These are phyloP conservation scores for Tapirus indicus DNA, from an alignment of 2,797 vertebrate species.

Conservation along the genomic window DNA sequence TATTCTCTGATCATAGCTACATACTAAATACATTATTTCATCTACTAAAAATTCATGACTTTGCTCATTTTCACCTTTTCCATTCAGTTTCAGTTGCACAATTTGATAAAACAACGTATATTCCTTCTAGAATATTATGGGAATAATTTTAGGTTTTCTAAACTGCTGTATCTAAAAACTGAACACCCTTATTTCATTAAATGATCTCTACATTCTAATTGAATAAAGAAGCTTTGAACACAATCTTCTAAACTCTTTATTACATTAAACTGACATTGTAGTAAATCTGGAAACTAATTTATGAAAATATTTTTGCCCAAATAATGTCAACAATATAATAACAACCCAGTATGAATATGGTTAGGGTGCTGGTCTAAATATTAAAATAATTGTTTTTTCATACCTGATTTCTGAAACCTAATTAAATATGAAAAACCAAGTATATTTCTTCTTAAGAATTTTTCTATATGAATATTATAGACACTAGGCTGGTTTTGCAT, in stretches of 20 bases:
- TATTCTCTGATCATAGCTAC: background rate
- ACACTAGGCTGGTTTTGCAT: background rate
- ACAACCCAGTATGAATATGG: constrained; percentile 2
- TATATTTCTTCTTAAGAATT: constrained; percentile 1
- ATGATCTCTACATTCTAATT: background rate
- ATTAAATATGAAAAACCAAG: constrained; percentile 58
- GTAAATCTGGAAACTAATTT: constrained; percentile 39
- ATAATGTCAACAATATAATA: constrained; percentile 32
- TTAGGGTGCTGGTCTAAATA: constrained; percentile 7
- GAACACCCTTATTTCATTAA: constrained; percentile 20
- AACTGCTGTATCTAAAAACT: background rate
- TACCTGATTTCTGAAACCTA: constrained; percentile 35
- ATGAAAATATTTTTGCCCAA: constrained; percentile 16
- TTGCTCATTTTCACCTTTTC: background rate
- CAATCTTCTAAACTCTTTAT: background rate
- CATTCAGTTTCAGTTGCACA: background rate
- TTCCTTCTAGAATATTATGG: background rate
- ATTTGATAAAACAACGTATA: constrained; percentile 34
- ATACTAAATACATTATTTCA: constrained; percentile 1
- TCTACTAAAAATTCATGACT: background rate
- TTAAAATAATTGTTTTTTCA: constrained; percentile 53
- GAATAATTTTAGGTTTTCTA: constrained; percentile 46
- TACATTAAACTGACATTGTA: background rate
- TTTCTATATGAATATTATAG: background rate
- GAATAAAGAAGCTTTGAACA: background rate